Percentiles rank a stretch among this genome's conserved stretches.
Conservation (phyloP, 2,113 vertebrate species). For the Panthera uncia region DNA sequence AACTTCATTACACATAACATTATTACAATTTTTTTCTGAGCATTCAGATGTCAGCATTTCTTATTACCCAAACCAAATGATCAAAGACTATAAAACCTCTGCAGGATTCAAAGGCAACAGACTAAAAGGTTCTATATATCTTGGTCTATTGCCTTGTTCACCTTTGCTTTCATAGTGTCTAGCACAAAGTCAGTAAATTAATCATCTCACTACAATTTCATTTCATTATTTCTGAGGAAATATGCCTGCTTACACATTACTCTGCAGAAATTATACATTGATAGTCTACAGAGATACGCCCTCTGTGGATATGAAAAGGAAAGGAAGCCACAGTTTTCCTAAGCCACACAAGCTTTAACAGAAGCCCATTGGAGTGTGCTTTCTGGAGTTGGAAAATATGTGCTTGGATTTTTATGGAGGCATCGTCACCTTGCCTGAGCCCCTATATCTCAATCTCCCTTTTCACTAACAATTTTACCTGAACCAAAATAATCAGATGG, state of each 20-base stretch:
- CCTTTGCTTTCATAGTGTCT: neutral
- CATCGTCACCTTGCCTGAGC: neutral
- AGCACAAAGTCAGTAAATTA: conserved; percentile 8
- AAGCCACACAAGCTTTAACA: neutral
- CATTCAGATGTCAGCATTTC: neutral
- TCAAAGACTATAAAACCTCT: neutral
- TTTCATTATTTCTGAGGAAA: conserved; percentile 6
- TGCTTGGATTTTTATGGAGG: neutral
- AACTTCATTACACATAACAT: neutral
- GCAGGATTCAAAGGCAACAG: neutral
- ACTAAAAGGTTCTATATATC: neutral
- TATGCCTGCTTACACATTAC: neutral
- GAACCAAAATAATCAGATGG: neutral
- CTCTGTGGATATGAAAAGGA: neutral
- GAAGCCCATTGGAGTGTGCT: neutral
- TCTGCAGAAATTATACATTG: neutral
- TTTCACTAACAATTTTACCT: neutral
- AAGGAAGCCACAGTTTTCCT: neutral
- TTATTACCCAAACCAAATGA: neutral
- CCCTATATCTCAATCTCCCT: neutral
- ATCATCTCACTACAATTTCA: neutral
- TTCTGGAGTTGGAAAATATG: neutral
- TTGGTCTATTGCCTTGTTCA: neutral
- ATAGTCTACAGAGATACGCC: neutral
- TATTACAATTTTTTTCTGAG: neutral